These are phyloP conservation scores for Lepus americanus DNA, from an alignment of 2,113 vertebrate species.

Conservation along the genomic window DNA sequence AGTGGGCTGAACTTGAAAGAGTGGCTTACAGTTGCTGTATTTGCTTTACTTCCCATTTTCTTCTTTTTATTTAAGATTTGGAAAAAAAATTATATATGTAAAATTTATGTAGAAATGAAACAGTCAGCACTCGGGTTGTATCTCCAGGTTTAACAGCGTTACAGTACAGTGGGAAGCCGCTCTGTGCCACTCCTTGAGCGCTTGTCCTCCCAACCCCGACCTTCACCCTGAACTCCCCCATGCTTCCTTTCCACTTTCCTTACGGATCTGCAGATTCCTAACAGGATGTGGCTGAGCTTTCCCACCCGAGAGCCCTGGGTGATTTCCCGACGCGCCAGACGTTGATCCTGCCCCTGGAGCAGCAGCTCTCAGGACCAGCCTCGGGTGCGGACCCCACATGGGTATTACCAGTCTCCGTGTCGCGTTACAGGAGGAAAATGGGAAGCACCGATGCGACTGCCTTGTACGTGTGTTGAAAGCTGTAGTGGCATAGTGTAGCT, in stretches of 20 bases:
- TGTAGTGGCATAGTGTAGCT: not conserved
- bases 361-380: not conserved
- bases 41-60: conserved; percentile 9
- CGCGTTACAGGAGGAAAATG: not conserved
- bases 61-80: conserved; percentile 25
- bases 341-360: not conserved
- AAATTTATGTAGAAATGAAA: not conserved
- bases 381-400: not conserved
- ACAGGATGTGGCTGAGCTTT: not conserved
- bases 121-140: not conserved
- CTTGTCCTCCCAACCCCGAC: not conserved
- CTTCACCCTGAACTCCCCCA: not conserved
- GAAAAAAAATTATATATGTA: not conserved
- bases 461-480: not conserved
- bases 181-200: not conserved
- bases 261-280: not conserved
- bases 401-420: not conserved
- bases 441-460: not conserved
- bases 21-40: not conserved
- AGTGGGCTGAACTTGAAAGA: not conserved
- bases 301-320: not conserved
- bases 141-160: not conserved
- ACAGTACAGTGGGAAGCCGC: not conserved
- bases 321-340: not conserved
- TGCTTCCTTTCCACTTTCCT: not conserved